Evolutionary conservation across 2,113 vertebrate species (phyloP), one percentile per base, ranked within the genome.

Genomic region (Camelus bactrianus): DNA sequence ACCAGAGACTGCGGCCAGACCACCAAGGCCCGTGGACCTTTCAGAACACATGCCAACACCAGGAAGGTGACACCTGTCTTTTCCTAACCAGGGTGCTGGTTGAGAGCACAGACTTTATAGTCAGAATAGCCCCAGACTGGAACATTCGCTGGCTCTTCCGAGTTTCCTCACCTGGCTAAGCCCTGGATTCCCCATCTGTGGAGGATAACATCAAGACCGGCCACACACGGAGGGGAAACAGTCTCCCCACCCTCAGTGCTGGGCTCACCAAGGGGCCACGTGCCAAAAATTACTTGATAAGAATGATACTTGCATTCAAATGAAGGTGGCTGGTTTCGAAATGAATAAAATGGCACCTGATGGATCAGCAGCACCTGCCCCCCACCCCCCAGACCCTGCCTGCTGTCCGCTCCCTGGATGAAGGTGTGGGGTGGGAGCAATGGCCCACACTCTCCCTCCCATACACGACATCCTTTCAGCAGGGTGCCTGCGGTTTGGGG

Each of bases 261-360:
- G 8, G 6, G 64, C 81, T 87, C 42, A 4, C 80, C 42, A 14
- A 0, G 38, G 46, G 72, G 12, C 38, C 10, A 5, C 14, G 16
- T 8, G 1, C 62, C 35, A 56, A n/a, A 48, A 60, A 56, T 30
- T 13, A 54, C 30, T 13, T 42, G 54, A 30, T 69, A 30, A 91
- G 90, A 93, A 62, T 2, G 67, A 85, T 17, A 75, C 77, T 42
- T 42, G 46, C 83, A 72, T 95, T 83, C 93, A 96, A 95, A 96
- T 26, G 77, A 81, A 81, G 64, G 48, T 6, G 86, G 69, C 89
- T 95, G 52, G 65, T 92, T 95, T 92, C 95, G 0, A 92, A 85
- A 89, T 52, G 60, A 94, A 38, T 64, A n/a, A 70, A 69, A 75
- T 0, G 28, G 46, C 82, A 89, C 84, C 65, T 72, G 30, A 69